Evolutionary conservation across 2,113 vertebrate genomes (phyloP).

Genomic region (Halichoerus grypus): DNA sequence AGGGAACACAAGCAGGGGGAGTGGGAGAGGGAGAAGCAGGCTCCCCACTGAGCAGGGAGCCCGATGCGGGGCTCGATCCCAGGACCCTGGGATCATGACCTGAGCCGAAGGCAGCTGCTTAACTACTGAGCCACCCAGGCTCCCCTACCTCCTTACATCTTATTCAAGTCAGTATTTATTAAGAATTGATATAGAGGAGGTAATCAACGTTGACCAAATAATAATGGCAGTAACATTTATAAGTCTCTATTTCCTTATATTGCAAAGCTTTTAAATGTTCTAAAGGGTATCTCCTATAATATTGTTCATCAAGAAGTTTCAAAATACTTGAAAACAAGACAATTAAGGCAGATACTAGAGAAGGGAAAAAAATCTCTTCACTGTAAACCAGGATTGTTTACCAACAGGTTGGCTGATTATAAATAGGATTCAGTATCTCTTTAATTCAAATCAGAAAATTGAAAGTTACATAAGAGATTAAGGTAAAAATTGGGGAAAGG

Average conservation of each 20-base stretch:
- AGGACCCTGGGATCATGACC: no score
- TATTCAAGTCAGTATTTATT: background rate
- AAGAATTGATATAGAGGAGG: background rate
- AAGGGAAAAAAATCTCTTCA: background rate
- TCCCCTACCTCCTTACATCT: background rate
- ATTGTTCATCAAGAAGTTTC: background rate
- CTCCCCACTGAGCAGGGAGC: no score
- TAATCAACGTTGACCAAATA: background rate
- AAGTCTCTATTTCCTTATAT: background rate
- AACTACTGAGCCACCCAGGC: no score
- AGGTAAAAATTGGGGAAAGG: background rate
- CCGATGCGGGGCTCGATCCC: no score
- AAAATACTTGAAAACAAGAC: background rate
- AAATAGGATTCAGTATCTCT: background rate
- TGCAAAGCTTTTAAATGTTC: background rate
- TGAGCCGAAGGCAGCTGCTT: no score
- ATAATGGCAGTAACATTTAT: background rate
- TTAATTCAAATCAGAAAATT: slow-evolving; percentile 27
- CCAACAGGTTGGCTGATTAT: background rate
- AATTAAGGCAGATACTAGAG: background rate
- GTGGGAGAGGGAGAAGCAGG: no score
- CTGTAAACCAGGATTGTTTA: background rate
- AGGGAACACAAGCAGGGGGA: no score
- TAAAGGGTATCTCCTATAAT: background rate
- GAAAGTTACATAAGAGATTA: background rate